A percentile compares a stretch with the other conserved stretches of the same genome.
Conservation (phyloP, 2,113 vertebrate genomes). For the Hypanus sabinus region DNA sequence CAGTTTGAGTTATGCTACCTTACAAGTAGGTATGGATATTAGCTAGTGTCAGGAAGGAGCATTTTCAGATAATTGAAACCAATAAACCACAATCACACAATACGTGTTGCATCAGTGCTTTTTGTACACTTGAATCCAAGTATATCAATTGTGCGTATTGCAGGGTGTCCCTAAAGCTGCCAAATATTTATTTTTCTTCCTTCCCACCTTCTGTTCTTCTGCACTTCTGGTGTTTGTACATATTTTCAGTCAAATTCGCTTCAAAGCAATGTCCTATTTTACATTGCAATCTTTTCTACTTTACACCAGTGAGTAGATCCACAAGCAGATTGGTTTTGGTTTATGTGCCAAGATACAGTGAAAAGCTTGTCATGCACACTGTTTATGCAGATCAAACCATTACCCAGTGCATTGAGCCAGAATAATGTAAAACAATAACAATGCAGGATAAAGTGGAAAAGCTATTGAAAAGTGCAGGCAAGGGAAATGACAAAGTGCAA, state of each 20-base stretch:
- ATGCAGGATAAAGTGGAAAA: too few relatives aligned
- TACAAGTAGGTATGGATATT: neutral
- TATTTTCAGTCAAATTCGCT: neutral
- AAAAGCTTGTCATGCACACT: too few relatives aligned
- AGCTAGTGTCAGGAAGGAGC: neutral
- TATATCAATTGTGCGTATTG: neutral
- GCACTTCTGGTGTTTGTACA: neutral
- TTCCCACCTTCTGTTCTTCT: neutral
- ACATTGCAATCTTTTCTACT: neutral
- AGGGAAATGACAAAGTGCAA: too few relatives aligned
- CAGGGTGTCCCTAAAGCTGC: neutral
- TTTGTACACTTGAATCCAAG: neutral
- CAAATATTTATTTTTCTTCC: neutral
- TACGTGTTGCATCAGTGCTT: neutral
- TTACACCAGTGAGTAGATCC: neutral
- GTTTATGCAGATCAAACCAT: too few relatives aligned
- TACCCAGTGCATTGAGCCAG: too few relatives aligned
- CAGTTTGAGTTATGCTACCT: neutral
- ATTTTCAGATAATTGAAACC: neutral
- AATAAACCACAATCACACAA: neutral
- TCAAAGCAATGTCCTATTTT: neutral
- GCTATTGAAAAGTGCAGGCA: too few relatives aligned
- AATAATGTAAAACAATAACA: too few relatives aligned
- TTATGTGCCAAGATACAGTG: too few relatives aligned
- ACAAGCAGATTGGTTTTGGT: neutral